These are phyloP conservation scores for Drosophila birchii DNA, from an alignment of 2,888 invertebrate genomes.

Conservation along the genomic window DNA sequence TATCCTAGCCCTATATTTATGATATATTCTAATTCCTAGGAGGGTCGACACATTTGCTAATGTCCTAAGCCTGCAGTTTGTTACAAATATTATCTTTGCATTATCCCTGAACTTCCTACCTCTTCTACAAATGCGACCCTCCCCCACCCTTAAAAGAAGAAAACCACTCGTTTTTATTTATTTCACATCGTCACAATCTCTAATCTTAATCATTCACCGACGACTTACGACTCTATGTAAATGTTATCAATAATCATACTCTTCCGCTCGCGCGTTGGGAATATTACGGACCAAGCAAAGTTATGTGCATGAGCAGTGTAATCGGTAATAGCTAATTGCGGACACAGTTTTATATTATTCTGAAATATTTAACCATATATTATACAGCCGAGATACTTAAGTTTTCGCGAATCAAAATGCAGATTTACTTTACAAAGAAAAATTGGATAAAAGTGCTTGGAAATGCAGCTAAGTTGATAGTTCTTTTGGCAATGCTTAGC, in stretches of 20 bases:
- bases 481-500: constrained; percentile 38
- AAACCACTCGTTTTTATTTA: constrained; percentile 55
- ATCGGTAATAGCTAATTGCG: constrained; percentile 29
- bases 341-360: constrained; percentile 28
- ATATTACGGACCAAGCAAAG: constrained; percentile 68
- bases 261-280: constrained; percentile 69
- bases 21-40: neutral
- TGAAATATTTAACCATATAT: constrained; percentile 36
- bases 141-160: too few relatives aligned
- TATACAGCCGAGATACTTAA: constrained; percentile 50
- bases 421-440: constrained; percentile 58
- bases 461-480: constrained; percentile 64
- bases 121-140: constrained; percentile 1
- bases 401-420: constrained; percentile 46
- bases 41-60: constrained; percentile 7
- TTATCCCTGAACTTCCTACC: constrained; percentile 4
- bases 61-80: neutral
- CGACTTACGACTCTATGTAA: constrained; percentile 17
- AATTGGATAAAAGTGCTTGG: constrained; percentile 64
- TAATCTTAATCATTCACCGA: constrained; percentile 19
- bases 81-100: neutral
- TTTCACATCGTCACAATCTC: constrained; percentile 51
- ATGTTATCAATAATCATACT: constrained; percentile 47
- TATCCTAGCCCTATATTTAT: constrained; percentile 51
- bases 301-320: constrained; percentile 54